Percentiles rank a stretch among this genome's conserved stretches.
Evolutionary conservation across 2,113 vertebrate species (phyloP).

Genomic region (Eudorcas thomsonii): DNA sequence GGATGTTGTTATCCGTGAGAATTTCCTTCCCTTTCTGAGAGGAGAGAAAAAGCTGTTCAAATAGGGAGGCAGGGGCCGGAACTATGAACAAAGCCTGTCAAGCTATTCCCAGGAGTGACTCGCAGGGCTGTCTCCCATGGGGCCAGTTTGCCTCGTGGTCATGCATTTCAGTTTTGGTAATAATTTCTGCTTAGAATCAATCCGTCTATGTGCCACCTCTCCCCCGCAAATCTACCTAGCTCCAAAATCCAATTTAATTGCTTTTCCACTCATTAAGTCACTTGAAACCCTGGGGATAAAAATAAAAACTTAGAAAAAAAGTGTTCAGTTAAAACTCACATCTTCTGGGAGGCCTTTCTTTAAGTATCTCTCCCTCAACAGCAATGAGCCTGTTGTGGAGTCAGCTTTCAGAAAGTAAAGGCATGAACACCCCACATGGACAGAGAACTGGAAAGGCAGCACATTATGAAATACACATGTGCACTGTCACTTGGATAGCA

Average conservation of each 20-base stretch:
- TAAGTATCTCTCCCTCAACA: not conserved
- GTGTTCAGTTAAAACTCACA: not conserved
- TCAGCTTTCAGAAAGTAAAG: not conserved
- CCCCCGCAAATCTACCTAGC: not conserved
- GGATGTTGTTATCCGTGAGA: conserved; percentile 96
- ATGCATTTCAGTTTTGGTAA: not conserved
- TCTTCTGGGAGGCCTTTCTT: not conserved
- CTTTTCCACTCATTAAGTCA: not conserved
- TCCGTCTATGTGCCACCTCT: not conserved
- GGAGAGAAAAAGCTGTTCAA: conserved; percentile 31
- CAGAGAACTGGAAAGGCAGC: not conserved
- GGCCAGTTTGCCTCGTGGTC: not conserved
- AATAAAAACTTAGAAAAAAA: not conserved
- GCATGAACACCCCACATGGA: not conserved
- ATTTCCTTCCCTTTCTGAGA: conserved; percentile 96
- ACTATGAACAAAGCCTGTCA: not conserved
- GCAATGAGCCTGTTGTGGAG: not conserved
- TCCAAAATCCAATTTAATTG: conserved; percentile 10
- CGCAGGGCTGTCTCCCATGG: not conserved
- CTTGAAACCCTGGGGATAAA: conserved; percentile 5
- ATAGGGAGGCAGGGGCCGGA: not conserved
- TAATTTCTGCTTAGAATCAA: not conserved
- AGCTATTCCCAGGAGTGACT: not conserved
- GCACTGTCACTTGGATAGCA: not conserved
- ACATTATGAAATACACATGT: not conserved